phyloP scores from a whole-genome alignment of 1,140 invertebrate genomes.

The Scaptomyza pallida region DNA sequence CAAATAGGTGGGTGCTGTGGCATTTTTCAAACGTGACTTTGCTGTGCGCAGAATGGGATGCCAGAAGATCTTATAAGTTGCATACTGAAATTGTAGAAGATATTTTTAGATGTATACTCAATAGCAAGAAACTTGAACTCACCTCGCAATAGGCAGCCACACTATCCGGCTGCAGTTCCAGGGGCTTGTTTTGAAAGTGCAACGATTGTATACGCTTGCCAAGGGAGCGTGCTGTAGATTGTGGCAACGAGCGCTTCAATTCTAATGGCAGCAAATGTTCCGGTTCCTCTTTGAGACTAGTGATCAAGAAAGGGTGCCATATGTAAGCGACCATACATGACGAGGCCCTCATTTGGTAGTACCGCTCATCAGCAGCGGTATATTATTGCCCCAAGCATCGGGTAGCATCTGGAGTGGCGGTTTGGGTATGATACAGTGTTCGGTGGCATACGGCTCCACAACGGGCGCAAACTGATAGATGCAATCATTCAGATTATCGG shows the following conservation, averaged over 20 bases:
- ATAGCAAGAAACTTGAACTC: not conserved
- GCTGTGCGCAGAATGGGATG: slow-evolving; percentile 78
- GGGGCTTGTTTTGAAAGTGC: slow-evolving; percentile 56
- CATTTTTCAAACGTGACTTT: slow-evolving; percentile 42
- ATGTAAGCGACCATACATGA: slow-evolving; percentile 63
- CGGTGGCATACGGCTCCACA: slow-evolving; percentile 68
- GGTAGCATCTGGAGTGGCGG: slow-evolving; percentile 54
- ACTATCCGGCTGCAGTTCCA: slow-evolving; percentile 42
- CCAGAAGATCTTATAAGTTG: slow-evolving; percentile 83
- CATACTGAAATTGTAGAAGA: slow-evolving; percentile 51
- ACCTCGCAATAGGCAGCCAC: slow-evolving; percentile 69
- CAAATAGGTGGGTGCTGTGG: slow-evolving; percentile 78
- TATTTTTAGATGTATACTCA: not conserved
- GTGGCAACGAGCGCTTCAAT: slow-evolving; percentile 55
- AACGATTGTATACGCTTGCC: slow-evolving; percentile 49
- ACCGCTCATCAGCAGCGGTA: slow-evolving; percentile 84
- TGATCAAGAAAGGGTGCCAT: slow-evolving; percentile 61
- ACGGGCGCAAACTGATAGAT: slow-evolving; percentile 73
- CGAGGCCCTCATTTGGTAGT: slow-evolving; percentile 76
- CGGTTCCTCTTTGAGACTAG: slow-evolving; percentile 54
- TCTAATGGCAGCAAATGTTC: slow-evolving; percentile 62
- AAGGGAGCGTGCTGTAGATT: slow-evolving; percentile 31
- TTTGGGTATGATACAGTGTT: slow-evolving; percentile 55
- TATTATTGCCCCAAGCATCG: slow-evolving; percentile 78
- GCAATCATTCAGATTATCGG: slow-evolving; percentile 66